Conservation (phyloP, 2,797 vertebrate species). For the Eulemur rubriventer region DNA sequence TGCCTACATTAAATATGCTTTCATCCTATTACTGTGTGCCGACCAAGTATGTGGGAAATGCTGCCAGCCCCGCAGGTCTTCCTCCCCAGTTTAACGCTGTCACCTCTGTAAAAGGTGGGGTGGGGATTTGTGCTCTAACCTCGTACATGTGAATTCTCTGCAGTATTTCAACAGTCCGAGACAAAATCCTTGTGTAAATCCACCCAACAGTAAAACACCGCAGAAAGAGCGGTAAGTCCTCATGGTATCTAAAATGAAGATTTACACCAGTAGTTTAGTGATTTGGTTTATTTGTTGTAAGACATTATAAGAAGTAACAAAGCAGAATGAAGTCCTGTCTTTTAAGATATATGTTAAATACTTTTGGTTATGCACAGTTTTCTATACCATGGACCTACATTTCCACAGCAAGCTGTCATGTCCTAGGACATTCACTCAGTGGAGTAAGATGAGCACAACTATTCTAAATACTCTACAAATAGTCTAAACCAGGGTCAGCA, state of each 20-base stretch:
- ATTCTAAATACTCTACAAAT: neutral
- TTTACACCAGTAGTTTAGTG: rapidly evolving
- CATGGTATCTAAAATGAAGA: slow-evolving; percentile 86
- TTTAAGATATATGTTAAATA: neutral
- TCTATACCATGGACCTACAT: neutral
- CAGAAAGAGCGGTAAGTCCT: slow-evolving; percentile 91
- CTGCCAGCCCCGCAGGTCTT: too few relatives aligned
- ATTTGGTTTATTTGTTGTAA: neutral
- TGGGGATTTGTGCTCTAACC: slow-evolving; percentile 81
- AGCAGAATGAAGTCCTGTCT: neutral
- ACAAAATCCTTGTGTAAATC: slow-evolving; percentile 93
- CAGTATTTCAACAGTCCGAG: slow-evolving; percentile 94
- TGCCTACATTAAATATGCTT: neutral
- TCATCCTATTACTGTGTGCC: neutral
- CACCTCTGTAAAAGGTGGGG: rapidly evolving
- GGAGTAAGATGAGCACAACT: neutral
- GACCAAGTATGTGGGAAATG: rapidly evolving
- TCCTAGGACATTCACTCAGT: too few relatives aligned
- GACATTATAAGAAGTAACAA: neutral
- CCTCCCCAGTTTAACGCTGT: rapidly evolving
- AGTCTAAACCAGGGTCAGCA: neutral
- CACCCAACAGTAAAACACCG: slow-evolving; percentile 94
- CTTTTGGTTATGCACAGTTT: neutral
- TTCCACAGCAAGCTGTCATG: neutral
- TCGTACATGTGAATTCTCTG: slow-evolving; percentile 94